Evolutionary conservation across 2,113 vertebrate species (phyloP).

Genomic region (Silurus glanis): DNA sequence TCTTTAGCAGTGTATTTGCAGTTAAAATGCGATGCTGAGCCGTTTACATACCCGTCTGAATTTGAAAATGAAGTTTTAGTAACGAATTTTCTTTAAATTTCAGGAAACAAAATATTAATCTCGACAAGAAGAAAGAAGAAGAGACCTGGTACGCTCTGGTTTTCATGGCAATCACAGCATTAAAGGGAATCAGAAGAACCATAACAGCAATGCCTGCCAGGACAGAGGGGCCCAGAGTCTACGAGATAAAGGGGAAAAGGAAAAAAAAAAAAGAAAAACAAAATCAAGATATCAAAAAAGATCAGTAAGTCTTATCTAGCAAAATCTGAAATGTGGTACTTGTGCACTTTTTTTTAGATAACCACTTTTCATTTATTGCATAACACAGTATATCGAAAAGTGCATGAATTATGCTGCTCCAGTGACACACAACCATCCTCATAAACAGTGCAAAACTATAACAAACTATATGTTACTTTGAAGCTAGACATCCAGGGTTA

Average conservation of each 20-base stretch:
- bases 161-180: slow-evolving; percentile 88
- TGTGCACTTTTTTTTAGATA: not conserved
- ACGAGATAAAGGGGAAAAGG: slow-evolving; percentile 39
- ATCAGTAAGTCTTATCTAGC: not conserved
- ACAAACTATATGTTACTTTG: too few relatives aligned
- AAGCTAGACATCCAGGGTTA: not conserved
- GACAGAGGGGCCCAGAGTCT: slow-evolving; percentile 86
- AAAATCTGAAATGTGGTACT: not conserved
- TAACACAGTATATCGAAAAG: not conserved
- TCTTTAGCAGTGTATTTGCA: not conserved
- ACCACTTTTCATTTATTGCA: not conserved
- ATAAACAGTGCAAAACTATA: not conserved
- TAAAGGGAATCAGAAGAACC: slow-evolving; percentile 91
- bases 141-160: slow-evolving; percentile 86
- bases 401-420: not conserved
- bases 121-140: not conserved
- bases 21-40: not conserved
- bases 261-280: slow-evolving; percentile 1
- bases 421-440: not conserved
- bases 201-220: slow-evolving; percentile 91
- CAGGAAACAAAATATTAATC: not conserved
- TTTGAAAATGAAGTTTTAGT: not conserved
- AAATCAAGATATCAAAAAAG: not conserved
- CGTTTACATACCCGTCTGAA: not conserved
- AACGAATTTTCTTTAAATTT: not conserved